These are phyloP conservation scores for Muscidifurax raptorellus DNA, from an alignment of 1,140 invertebrate genomes.

Conservation along the genomic window DNA sequence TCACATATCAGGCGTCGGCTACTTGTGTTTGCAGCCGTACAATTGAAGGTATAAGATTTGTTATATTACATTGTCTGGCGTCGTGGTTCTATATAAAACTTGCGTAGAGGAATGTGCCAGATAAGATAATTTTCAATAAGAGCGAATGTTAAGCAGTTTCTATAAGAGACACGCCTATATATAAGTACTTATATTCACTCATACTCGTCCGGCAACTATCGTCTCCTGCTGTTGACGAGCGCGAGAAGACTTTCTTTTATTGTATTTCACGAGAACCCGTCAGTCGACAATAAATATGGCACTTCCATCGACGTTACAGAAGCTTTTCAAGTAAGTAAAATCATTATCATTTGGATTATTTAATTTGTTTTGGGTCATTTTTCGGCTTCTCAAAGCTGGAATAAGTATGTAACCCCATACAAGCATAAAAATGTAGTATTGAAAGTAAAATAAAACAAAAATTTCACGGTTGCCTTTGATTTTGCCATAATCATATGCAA, in stretches of 20 bases:
- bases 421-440: not conserved
- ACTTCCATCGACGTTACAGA: slow-evolving; percentile 44
- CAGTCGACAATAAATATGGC: slow-evolving; percentile 31
- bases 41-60: not conserved
- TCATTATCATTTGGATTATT: not conserved
- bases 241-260: not conserved
- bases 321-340: slow-evolving; percentile 49
- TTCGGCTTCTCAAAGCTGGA: too few species aligned
- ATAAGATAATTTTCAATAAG: slow-evolving; percentile 14
- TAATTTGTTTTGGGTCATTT: not conserved
- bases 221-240: not conserved
- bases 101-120: not conserved
- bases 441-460: not conserved
- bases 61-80: too few species aligned
- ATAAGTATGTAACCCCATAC: too few species aligned
- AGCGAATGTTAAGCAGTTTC: not conserved
- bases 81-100: too few species aligned
- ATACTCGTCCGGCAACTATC: not conserved
- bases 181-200: too few species aligned
- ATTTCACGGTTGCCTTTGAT: slow-evolving; percentile 6
- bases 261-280: not conserved
- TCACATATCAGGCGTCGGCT: not conserved
- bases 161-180: not conserved
- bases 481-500: not conserved
- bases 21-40: not conserved